Evolutionary conservation across 2,888 invertebrate species (phyloP), one percentile per base, ranked within the genome.

Genomic region (Andrena camellia): DNA sequence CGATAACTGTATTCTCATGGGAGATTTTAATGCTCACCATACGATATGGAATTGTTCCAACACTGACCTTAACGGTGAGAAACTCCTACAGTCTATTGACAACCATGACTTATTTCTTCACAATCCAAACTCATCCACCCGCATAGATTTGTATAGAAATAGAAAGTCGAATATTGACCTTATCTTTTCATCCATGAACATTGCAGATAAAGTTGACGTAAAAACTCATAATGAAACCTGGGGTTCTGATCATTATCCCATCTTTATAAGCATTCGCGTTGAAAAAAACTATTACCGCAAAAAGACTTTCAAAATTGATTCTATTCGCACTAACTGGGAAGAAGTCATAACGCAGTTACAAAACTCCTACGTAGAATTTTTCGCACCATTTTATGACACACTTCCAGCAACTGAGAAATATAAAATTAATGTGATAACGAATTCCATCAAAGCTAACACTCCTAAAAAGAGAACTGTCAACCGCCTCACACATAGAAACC

Each of bases 21-120:
- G 52, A 5, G 67, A 67, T 20, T 67, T 67, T 54, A 54, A 67
- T n/a, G n/a, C n/a, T n/a, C n/a, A n/a, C n/a, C n/a, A n/a, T n/a
- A n/a, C n/a, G n/a, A n/a, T 13, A 13, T 52, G 67, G 67, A 67
- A 54, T 20, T 67, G 52, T 52, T 17, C 6, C 10, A 31, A 52
- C n/a, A 50, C 67, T 6, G 52, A 67, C 31, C 26, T 26, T 7
- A 67, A 54, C 10, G 67, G 67, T n/a, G 20, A 50, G 48, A 67
- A 20, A 26, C 20, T 67, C 6, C 5, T 50, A 10, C 17, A 31
- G 0, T 10, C 31, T 6, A 31, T 54, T 2, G n/a, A 10, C n/a
- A 33, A 29, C 10, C 52, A 52, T 13, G 10, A 31, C 26, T 52
- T 67, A 31, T 67, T 52, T 54, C 52, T 67, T n/a, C 54, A 31